Percentiles rank a stretch among this genome's conserved stretches.
Evolutionary conservation across 2,888 invertebrate species (phyloP).

Genomic region (Ichneumon xanthorius): DNA sequence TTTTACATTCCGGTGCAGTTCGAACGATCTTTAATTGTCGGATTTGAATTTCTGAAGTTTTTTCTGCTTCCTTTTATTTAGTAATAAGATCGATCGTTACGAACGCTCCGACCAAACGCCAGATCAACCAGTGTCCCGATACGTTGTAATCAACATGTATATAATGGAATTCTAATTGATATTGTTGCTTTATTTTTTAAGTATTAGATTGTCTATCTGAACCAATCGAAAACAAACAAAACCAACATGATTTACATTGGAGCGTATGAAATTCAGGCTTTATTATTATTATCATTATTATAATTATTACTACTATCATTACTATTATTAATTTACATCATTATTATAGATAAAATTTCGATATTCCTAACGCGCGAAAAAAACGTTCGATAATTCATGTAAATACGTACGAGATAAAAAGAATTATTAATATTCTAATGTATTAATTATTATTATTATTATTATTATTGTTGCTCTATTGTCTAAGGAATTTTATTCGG

Average conservation of each 20-base stretch:
- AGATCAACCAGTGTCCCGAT: constrained; percentile 34
- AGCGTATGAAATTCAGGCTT: constrained; percentile 44
- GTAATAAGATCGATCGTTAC: constrained; percentile 12
- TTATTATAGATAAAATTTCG: constrained; percentile 45
- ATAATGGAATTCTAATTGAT: constrained; percentile 59
- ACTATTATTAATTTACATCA: constrained; percentile 58
- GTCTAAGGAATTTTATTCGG: constrained; percentile 79
- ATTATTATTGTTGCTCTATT: constrained; percentile 82
- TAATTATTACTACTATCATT: constrained; percentile 41
- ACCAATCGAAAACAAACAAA: constrained; percentile 9
- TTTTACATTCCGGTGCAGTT: constrained; percentile 42
- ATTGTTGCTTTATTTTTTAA: constrained; percentile 68
- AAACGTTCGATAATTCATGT: constrained; percentile 59
- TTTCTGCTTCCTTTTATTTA: constrained; percentile 6
- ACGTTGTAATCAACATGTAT: constrained; percentile 57
- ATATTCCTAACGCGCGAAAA: constrained; percentile 57
- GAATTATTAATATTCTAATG: constrained; percentile 72
- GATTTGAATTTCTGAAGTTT: neutral
- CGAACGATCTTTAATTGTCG: constrained; percentile 8
- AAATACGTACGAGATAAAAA: constrained; percentile 62
- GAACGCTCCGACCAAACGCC: constrained; percentile 10
- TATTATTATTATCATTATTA: constrained; percentile 62
- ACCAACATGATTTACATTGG: neutral
- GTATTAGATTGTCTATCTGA: constrained; percentile 42
- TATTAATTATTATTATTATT: constrained; percentile 77